phyloP scores from a whole-genome alignment of 1,140 invertebrate species.

The Pemphigus obesinymphae region DNA sequence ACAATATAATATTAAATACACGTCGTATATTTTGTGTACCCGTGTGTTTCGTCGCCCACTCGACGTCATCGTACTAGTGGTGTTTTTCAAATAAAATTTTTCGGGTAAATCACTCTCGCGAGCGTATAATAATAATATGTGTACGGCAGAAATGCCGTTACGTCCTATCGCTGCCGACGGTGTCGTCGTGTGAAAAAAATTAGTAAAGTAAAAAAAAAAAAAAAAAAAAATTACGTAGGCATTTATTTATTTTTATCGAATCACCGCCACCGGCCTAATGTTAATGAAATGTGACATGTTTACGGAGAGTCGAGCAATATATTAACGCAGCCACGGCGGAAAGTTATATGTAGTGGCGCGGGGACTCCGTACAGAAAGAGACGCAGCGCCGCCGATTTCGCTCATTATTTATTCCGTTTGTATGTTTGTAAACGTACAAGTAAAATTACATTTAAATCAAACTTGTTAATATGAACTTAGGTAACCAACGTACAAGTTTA shows the following conservation, averaged over 20 bases:
- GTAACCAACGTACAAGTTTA: too few species aligned
- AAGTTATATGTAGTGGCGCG: background rate
- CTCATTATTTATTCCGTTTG: conserved; percentile 20
- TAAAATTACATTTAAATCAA: too few species aligned
- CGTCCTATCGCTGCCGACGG: too few species aligned
- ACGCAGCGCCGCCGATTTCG: too few species aligned
- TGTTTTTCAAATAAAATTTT: background rate
- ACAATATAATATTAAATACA: background rate
- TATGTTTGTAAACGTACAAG: too few species aligned
- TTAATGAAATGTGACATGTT: conserved; percentile 40
- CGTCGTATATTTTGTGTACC: background rate
- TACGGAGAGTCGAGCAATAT: background rate
- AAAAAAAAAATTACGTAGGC: conserved; percentile 10
- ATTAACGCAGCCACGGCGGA: background rate
- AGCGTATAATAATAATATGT: too few species aligned
- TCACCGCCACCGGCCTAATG: background rate
- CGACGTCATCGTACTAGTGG: background rate
- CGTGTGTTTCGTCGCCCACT: background rate
- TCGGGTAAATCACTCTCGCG: background rate
- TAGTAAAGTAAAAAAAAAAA: background rate
- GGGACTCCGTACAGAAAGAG: background rate
- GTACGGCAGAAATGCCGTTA: too few species aligned
- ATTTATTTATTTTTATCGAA: background rate
- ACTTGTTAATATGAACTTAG: too few species aligned
- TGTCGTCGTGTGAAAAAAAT: conserved; percentile 28